Evolutionary conservation across 2,113 vertebrate species (phyloP), one percentile per base, ranked within the genome.

Genomic region (Xenopus tropicalis): DNA sequence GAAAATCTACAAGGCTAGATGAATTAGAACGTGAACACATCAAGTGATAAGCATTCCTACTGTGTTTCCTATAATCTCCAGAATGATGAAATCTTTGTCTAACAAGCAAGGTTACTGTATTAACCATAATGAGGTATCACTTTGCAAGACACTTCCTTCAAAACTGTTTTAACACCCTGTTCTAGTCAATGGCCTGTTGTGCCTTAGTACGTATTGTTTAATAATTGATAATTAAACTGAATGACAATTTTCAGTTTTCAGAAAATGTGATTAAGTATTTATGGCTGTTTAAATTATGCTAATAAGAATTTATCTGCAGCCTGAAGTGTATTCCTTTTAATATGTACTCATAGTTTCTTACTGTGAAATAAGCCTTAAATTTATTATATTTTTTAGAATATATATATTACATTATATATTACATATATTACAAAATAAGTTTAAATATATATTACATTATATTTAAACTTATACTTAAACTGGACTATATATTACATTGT

Each of bases 281-380:
- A 59, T 59, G 57, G 21, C 57, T 59, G 20, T 59, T 59, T 59
- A 59, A 59, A 59, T 59, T 59, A 22, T 59, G 57, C 21, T 59
- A 59, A 59, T 59, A 59, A 59, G 57, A 23, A 10, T 59, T 59
- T 20, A 59, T 11, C 57, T 59, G 20, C 57, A 59, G 20, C 57
- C 21, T 23, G 57, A 59, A 59, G 21, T 23, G 56, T 58, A 23
- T 59, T 23, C 5, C 22, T 59, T 2, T 20, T 59, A 59, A 23
- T 59, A 59, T 59, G 57, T 13, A 24, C 57, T 59, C 10, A 17
- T 11, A 10, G 5, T 10, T 22, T 10, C 22, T 23, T 21, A 13
- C 21, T 7, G 6, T 22, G 9, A 59, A 22, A 11, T 59, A 22
- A 23, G 19, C 8, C 19, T 4, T 54, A 54, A 16, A n/a, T 54